Conservation (phyloP, 1,140 invertebrate genomes). For the Drosophila teissieri region DNA sequence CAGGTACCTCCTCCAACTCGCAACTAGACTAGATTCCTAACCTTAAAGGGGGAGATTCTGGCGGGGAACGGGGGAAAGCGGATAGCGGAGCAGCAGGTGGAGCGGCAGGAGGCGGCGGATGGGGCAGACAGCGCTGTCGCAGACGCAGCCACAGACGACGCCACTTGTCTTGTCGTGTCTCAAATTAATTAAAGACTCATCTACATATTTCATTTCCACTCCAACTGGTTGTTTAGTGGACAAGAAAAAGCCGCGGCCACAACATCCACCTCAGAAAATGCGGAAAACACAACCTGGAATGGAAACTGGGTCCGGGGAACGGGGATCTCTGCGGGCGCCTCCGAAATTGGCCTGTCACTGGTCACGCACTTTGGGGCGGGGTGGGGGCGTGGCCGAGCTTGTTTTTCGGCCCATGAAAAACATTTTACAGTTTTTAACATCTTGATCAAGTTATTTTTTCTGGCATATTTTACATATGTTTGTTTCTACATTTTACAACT, state of each 20-base stretch:
- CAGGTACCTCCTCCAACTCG: conserved; percentile 33
- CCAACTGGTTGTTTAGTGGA: conserved; percentile 72
- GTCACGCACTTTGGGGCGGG: conserved; percentile 32
- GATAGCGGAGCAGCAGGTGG: conserved; percentile 4
- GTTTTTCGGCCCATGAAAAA: conserved; percentile 38
- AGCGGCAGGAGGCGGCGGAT: conserved; percentile 66
- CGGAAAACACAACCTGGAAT: conserved; percentile 64
- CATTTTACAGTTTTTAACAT: conserved; percentile 69
- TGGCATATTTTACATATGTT: conserved; percentile 44
- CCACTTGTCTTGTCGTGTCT: conserved; percentile 81
- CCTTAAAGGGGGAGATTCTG: conserved; percentile 48
- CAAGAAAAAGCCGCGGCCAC: conserved; percentile 51
- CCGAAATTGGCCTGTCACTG: conserved; percentile 78
- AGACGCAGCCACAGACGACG: conserved; percentile 70
- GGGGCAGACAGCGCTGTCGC: conserved; percentile 47
- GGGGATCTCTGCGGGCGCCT: conserved; percentile 64
- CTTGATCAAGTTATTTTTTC: conserved; percentile 49
- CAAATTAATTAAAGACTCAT: conserved; percentile 84
- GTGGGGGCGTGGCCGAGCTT: conserved; percentile 24
- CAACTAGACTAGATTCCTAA: conserved; percentile 44
- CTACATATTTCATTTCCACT: conserved; percentile 83
- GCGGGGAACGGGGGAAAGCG: conserved; percentile 23
- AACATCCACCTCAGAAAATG: conserved; percentile 61
- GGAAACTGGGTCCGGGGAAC: conserved; percentile 8
- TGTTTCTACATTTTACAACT: conserved; percentile 56